phyloP scores from a whole-genome alignment of 2,797 vertebrate species.

The Falco berigora region DNA sequence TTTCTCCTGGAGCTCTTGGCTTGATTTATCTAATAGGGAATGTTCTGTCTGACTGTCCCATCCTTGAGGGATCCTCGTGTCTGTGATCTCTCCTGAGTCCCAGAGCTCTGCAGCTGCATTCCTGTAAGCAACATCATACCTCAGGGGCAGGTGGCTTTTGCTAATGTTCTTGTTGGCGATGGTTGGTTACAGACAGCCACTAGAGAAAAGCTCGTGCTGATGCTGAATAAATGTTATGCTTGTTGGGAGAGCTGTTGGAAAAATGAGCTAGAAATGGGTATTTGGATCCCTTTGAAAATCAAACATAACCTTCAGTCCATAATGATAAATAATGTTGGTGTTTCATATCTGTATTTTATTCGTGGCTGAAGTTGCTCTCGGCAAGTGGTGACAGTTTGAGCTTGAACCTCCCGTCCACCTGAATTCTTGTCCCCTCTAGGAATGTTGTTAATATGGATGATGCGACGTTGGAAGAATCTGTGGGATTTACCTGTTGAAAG shows the following conservation, averaged over 20 bases:
- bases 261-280: not conserved
- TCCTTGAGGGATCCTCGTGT: not conserved
- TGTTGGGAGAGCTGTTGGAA: not conserved
- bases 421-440: not conserved
- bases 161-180: not conserved
- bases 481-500: not conserved
- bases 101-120: not conserved
- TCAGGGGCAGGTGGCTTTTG: not conserved
- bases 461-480: not conserved
- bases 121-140: rapidly evolving
- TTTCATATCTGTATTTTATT: not conserved
- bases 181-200: not conserved
- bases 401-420: not conserved
- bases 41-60: not conserved
- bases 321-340: not conserved
- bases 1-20: not conserved
- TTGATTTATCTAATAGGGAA: not conserved
- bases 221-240: not conserved
- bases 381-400: not conserved
- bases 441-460: not conserved
- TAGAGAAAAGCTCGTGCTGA: not conserved
- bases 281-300: not conserved
- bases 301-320: not conserved
- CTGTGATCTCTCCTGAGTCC: not conserved
- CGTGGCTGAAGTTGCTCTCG: not conserved